These are phyloP conservation scores for Poeciliopsis occidentalis DNA, from an alignment of 2,113 vertebrate species.

Conservation along the genomic window DNA sequence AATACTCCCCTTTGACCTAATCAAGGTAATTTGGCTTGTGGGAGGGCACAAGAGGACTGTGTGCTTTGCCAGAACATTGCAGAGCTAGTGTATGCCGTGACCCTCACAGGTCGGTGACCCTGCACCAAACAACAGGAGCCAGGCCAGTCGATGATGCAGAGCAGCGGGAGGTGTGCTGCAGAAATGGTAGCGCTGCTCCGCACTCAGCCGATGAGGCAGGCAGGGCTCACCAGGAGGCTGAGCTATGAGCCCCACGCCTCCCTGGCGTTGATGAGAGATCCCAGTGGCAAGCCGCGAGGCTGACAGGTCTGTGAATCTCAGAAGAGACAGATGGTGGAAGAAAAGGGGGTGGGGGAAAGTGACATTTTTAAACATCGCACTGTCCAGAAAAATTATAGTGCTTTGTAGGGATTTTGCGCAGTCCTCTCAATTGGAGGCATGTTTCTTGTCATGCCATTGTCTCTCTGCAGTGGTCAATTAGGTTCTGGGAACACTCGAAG, in stretches of 20 bases:
- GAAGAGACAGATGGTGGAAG: conserved; percentile 22
- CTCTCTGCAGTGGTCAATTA: conserved; percentile 45
- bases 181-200: conserved; percentile 15
- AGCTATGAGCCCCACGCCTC: conserved; percentile 33
- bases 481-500: conserved; percentile 6
- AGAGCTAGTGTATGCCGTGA: conserved; percentile 7
- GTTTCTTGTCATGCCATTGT: conserved; percentile 41
- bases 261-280: conserved; percentile 25
- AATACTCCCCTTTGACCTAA: conserved; percentile 29
- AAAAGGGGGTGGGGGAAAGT: not conserved
- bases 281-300: conserved; percentile 14
- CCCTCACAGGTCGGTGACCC: conserved; percentile 41
- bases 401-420: conserved; percentile 14
- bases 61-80: not conserved
- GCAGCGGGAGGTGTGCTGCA: conserved; percentile 46
- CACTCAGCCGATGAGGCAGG: conserved; percentile 42
- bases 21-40: conserved; percentile 23
- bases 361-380: conserved; percentile 11
- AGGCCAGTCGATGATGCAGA: conserved; percentile 28
- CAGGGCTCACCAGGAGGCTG: conserved; percentile 48
- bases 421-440: conserved; percentile 13
- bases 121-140: conserved; percentile 22
- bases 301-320: conserved; percentile 35
- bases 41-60: not conserved
- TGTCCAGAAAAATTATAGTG: conserved; percentile 14